A percentile compares a stretch with the other conserved stretches of the same genome.
Evolutionary conservation across 2,113 vertebrate genomes (phyloP).

Genomic region (Brachionichthys hirsutus): DNA sequence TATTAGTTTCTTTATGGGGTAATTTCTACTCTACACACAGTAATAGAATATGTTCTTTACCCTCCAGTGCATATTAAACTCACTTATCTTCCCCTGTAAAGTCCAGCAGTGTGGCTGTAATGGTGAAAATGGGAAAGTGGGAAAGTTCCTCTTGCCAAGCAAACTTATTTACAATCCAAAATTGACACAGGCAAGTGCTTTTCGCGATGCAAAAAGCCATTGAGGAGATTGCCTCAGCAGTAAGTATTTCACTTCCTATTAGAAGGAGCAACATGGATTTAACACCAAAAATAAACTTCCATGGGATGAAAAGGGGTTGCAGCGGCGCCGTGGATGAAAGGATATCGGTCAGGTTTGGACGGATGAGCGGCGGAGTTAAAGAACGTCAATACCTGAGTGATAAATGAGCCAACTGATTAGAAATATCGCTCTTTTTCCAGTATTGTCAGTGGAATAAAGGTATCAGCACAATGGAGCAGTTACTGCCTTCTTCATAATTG

Average conservation of each 20-base stretch:
- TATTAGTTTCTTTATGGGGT: constrained; percentile 99
- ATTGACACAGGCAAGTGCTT: constrained; percentile 24
- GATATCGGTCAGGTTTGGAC: constrained; percentile 57
- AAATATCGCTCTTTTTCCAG: constrained; percentile 99
- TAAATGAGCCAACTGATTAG: constrained; percentile 98
- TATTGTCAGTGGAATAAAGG: constrained; percentile 94
- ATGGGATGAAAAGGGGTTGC: no score
- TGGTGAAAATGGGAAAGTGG: constrained; percentile 54
- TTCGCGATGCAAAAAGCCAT: constrained; percentile 21
- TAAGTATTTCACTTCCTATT: constrained; percentile 21
- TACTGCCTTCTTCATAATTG: constrained; percentile 99
- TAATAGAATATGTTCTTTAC: constrained; percentile 99
- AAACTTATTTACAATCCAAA: constrained; percentile 50
- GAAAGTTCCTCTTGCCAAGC: constrained; percentile 56
- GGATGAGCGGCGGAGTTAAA: constrained; percentile 74
- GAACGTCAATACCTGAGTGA: constrained; percentile 94
- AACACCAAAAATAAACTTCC: no score
- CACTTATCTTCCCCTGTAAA: constrained; percentile 99
- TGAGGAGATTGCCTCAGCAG: constrained; percentile 10
- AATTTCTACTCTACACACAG: constrained; percentile 95
- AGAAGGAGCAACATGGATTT: constrained; percentile 2
- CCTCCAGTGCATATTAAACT: constrained; percentile 99
- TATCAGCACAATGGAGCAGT: constrained; percentile 96
- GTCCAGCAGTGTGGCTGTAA: constrained; percentile 84
- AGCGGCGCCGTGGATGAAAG: constrained; percentile 26